Evolutionary conservation across 37 sponge, comb jelly and placozoan genomes (phyloP), one percentile per base, ranked within the genome.

Genomic region (Spongilla lacustris): DNA sequence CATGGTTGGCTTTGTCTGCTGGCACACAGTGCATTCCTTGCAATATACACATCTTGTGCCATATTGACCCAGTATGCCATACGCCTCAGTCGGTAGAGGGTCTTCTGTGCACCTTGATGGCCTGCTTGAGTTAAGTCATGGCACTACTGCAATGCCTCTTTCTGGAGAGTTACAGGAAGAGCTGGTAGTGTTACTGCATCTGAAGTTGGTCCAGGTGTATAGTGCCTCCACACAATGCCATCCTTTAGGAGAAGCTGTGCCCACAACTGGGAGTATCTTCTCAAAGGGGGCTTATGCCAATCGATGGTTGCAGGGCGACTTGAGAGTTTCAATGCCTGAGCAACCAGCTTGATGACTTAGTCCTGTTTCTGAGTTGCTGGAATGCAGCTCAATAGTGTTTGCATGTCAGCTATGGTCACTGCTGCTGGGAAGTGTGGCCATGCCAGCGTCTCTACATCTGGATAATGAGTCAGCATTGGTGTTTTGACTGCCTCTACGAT

Each of bases 381-480:
- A 46, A 30, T 30, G 9, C 30, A 70, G 8, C 6, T 4, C 29
- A 70, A 30, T 74, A 5, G 22, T 5, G 3, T 29, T 21, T 74
- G 31, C 12, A 74, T 74, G 31, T 28, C 46, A 4, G 46, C 46
- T 46, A 4, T 46, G 46, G 46, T 46, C 46, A 46, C 46, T 46
- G 46, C 46, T 46, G 46, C 46, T 46, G n/a, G 46, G 46, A 46
- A 46, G 73, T 29, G 76, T 34, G 46, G 46, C 8, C 46, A 4
- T 46, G 46, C 46, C 8, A 10, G 46, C 6, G 46, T 46, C 46
- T 46, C 46, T 4, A 4, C 77, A 46, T 46, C 26, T 13, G 49
- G 92, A 91, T 19, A 91, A 69, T 66, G 80, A 84, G 77, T 91
- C 92, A 36, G 87, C 92, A 78, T 91, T 91, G 24, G 75, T 74